Conservation (phyloP, 2,888 invertebrate genomes). For the Schrankia costaestrigalis region DNA sequence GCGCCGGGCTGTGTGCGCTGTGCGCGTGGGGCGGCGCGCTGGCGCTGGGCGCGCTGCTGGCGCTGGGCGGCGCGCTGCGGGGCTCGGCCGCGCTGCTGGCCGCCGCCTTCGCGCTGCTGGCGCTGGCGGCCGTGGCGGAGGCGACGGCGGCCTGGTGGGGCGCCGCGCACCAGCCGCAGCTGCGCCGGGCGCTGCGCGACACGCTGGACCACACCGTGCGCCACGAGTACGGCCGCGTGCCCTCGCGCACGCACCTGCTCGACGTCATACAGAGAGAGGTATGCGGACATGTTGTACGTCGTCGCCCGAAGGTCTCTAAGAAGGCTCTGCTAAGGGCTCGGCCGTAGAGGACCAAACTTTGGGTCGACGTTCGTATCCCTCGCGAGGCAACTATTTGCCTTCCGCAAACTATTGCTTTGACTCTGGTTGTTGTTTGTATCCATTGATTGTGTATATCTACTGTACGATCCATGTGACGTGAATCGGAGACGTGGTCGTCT, state of each 20-base stretch:
- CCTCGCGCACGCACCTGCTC: slow-evolving; percentile 53
- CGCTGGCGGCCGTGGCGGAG: slow-evolving; percentile 61
- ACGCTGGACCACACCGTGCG: slow-evolving; percentile 49
- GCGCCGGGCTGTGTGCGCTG: slow-evolving; percentile 59
- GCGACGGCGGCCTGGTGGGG: slow-evolving; percentile 70
- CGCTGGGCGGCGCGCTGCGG: slow-evolving; percentile 50
- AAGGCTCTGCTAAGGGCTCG: neutral
- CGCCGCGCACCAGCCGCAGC: slow-evolving; percentile 59
- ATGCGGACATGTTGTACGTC: slow-evolving; percentile 4
- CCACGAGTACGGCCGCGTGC: slow-evolving; percentile 56
- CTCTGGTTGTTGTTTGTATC: no score
- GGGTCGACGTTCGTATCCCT: no score
- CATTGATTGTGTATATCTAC: no score
- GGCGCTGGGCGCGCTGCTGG: slow-evolving; percentile 51
- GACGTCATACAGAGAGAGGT: slow-evolving; percentile 66
- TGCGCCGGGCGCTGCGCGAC: slow-evolving; percentile 51
- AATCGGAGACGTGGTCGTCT: no score
- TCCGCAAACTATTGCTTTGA: no score
- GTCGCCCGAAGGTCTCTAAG: neutral
- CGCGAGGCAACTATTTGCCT: no score
- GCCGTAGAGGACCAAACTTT: no score
- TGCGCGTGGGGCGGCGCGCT: slow-evolving; percentile 59
- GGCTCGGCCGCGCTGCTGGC: slow-evolving; percentile 57
- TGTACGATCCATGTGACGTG: no score
- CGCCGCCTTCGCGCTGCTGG: slow-evolving; percentile 60